Evolutionary conservation across 2,888 invertebrate species (phyloP).

Genomic region (Machimus atricapillus): DNA sequence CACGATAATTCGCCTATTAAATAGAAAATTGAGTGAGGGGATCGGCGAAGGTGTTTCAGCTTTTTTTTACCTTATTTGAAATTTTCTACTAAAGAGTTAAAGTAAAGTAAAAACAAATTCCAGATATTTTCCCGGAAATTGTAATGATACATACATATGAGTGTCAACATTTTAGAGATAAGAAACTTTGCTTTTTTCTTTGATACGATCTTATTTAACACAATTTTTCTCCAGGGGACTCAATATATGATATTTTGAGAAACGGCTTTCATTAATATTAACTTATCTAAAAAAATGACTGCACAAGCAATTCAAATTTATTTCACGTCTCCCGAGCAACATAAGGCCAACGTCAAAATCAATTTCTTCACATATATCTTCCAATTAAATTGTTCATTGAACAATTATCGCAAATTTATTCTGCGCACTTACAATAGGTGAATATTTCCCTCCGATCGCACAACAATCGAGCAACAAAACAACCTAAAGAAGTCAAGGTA

Average conservation of each 20-base stretch:
- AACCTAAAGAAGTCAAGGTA: neutral
- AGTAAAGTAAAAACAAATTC: too few relatives aligned
- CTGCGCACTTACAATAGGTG: neutral
- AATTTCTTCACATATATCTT: neutral
- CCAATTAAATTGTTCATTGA: neutral
- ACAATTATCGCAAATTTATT: neutral
- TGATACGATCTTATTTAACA: neutral
- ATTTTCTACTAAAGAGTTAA: too few relatives aligned
- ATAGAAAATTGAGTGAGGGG: too few relatives aligned
- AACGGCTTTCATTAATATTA: neutral
- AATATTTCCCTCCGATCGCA: neutral
- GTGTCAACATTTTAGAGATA: neutral
- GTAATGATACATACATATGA: neutral
- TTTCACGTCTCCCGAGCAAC: neutral
- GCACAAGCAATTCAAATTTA: neutral
- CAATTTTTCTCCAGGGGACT: neutral
- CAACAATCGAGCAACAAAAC: neutral
- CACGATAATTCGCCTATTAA: too few relatives aligned
- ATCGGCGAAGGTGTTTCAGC: too few relatives aligned
- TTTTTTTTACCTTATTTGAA: too few relatives aligned
- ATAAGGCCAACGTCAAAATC: neutral
- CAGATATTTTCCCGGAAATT: neutral
- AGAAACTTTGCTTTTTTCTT: neutral
- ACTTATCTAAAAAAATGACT: neutral
- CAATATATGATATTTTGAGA: neutral